Percentiles rank a stretch among this genome's conserved stretches.
Evolutionary conservation across 2,797 vertebrate species (phyloP).

Genomic region (Atherinosoma microstoma): DNA sequence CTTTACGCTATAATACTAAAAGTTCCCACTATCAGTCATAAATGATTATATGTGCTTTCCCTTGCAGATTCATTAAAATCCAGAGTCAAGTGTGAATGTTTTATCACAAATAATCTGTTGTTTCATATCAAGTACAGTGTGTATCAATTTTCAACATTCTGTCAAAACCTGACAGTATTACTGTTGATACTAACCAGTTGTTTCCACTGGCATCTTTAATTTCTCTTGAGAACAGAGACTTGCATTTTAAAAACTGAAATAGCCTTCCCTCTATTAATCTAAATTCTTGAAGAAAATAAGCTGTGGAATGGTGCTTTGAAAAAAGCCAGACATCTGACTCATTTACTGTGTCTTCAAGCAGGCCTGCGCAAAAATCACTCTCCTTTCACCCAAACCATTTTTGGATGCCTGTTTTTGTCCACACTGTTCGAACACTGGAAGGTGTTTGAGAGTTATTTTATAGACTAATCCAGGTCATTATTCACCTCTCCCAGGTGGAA

Average conservation of each 20-base stretch:
- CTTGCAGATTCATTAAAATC: slow-evolving; percentile 26
- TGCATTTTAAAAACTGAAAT: slow-evolving; percentile 74
- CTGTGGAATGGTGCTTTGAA: slow-evolving; percentile 75
- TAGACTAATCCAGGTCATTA: slow-evolving; percentile 79
- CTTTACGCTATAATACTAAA: slow-evolving; percentile 37
- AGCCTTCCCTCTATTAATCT: slow-evolving; percentile 77
- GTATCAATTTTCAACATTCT: slow-evolving; percentile 55
- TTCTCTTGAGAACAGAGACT: slow-evolving; percentile 67
- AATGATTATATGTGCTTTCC: slow-evolving; percentile 31
- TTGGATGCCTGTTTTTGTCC: slow-evolving; percentile 68
- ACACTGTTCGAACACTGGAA: slow-evolving; percentile 58
- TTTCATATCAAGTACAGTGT: slow-evolving; percentile 55
- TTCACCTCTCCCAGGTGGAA: slow-evolving; percentile 84
- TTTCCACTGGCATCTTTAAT: slow-evolving; percentile 74
- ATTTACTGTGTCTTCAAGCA: slow-evolving; percentile 53
- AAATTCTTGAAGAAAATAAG: slow-evolving; percentile 73
- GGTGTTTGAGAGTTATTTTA: slow-evolving; percentile 76
- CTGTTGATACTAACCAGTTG: slow-evolving; percentile 74
- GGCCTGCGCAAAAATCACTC: slow-evolving; percentile 57
- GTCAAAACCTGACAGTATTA: slow-evolving; percentile 73
- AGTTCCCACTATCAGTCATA: slow-evolving; percentile 18
- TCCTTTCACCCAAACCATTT: slow-evolving; percentile 66
- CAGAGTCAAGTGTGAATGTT: slow-evolving; percentile 24
- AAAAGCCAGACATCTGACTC: slow-evolving; percentile 77
- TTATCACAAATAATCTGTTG: slow-evolving; percentile 45